Percentiles rank a stretch among this genome's conserved stretches.
phyloP scores from a whole-genome alignment of 2,797 vertebrate genomes.

The Danio choprae region DNA sequence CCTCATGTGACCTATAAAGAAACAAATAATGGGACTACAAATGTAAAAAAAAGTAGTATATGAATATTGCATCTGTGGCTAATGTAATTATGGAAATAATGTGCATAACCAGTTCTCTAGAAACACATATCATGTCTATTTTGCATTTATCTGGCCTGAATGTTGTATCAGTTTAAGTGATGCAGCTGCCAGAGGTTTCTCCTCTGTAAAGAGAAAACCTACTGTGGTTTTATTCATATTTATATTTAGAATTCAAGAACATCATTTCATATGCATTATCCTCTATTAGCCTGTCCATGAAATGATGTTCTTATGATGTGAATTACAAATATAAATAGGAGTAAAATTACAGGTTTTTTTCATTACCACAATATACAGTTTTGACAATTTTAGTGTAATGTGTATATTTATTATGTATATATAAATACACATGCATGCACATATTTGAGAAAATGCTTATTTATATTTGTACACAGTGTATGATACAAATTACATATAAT shows the following conservation, averaged over 20 bases:
- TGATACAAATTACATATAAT: no score
- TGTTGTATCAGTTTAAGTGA: neutral
- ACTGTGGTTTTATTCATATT: neutral
- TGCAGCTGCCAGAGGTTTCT: neutral
- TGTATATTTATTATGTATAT: no score
- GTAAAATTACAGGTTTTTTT: no score
- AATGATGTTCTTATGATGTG: no score
- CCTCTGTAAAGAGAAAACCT: neutral
- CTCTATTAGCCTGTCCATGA: neutral
- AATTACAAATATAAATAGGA: no score
- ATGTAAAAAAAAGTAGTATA: conserved; percentile 15
- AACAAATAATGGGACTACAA: no score
- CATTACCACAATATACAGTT: no score
- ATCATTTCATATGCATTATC: conserved; percentile 1
- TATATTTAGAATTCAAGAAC: neutral
- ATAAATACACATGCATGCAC: no score
- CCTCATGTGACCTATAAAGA: neutral
- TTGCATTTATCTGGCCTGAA: neutral
- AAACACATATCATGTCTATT: conserved; percentile 6
- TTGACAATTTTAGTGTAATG: no score
- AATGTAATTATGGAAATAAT: conserved; percentile 60
- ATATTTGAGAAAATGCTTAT: no score
- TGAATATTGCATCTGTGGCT: conserved; percentile 59
- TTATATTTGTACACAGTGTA: no score
- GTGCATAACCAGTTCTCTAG: conserved; percentile 38